Evolutionary conservation across 2,888 invertebrate species (phyloP).

Genomic region (Dryocosmus kuriphilus): DNA sequence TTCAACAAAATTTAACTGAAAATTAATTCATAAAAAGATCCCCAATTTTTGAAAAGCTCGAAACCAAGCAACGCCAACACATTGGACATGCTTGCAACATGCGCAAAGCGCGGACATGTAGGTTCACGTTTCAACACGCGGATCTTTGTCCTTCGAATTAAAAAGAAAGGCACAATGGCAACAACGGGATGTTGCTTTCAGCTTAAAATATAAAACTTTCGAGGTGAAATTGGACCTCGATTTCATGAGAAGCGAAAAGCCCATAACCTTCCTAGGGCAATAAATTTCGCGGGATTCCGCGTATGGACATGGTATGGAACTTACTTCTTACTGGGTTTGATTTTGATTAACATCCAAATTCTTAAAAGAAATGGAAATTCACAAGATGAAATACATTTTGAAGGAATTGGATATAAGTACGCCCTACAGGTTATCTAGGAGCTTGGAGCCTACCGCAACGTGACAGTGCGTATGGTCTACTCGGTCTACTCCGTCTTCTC

Average conservation of each 20-base stretch:
- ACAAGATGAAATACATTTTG: not conserved
- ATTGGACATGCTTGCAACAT: conserved; percentile 27
- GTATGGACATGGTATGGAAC: not conserved
- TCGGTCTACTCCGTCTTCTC: conserved; percentile 22
- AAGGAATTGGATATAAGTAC: conserved; percentile 17
- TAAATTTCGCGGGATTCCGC: conserved; percentile 10
- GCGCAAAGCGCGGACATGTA: conserved; percentile 34
- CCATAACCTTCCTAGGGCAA: not conserved
- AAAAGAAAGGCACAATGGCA: conserved; percentile 41
- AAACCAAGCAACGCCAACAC: not conserved
- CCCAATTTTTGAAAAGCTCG: not conserved
- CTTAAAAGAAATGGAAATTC: not conserved
- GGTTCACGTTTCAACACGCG: conserved; percentile 22
- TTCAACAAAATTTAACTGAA: not conserved
- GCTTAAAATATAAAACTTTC: not conserved
- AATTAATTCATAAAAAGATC: not conserved
- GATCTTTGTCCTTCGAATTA: conserved; percentile 37
- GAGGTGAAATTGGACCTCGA: not conserved
- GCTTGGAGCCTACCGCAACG: conserved; percentile 34
- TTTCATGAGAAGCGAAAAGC: not conserved
- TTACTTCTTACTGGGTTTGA: not conserved
- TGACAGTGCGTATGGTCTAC: conserved; percentile 35
- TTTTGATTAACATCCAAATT: not conserved
- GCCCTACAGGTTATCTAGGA: conserved; percentile 21
- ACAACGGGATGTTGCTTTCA: conserved; percentile 23